These are phyloP conservation scores for Acipenser transmontanus DNA, from an alignment of 2,797 vertebrate genomes.

Conservation along the genomic window DNA sequence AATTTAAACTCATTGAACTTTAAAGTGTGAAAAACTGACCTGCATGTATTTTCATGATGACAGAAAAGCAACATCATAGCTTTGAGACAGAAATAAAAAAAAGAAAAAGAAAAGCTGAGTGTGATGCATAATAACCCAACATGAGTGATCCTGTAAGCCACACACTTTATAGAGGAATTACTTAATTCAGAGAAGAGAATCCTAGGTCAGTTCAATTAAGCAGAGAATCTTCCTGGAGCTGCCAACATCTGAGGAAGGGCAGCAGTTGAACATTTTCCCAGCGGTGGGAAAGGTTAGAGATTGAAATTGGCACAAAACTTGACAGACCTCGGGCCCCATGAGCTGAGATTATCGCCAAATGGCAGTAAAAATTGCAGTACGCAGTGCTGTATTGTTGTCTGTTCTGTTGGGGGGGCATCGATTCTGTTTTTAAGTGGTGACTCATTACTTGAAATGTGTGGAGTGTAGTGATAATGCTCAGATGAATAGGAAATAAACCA, in stretches of 20 bases:
- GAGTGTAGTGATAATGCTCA: neutral
- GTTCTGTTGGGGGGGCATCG: conserved; percentile 9
- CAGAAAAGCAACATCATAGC: conserved; percentile 33
- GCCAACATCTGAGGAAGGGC: conserved; percentile 36
- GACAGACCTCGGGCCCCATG: conserved; percentile 14
- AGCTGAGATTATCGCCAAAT: conserved; percentile 14
- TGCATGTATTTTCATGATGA: conserved; percentile 60
- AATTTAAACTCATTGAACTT: conserved; percentile 41
- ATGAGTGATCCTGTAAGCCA: conserved; percentile 44
- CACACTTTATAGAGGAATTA: conserved; percentile 50
- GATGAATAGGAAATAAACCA: too few species aligned
- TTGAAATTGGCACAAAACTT: neutral
- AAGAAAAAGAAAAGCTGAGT: conserved; percentile 40
- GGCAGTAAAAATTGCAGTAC: conserved; percentile 1
- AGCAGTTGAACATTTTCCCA: conserved; percentile 25
- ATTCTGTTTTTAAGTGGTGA: conserved; percentile 5
- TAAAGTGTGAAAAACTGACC: conserved; percentile 45
- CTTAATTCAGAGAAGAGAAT: conserved; percentile 32
- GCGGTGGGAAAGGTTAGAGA: conserved; percentile 9
- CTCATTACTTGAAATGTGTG: conserved; percentile 2
- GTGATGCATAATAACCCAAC: conserved; percentile 48
- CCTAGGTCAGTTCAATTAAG: conserved; percentile 52
- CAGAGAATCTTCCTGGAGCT: conserved; percentile 32
- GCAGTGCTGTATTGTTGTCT: neutral
- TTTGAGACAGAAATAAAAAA: conserved; percentile 41